Evolutionary conservation across 2,113 vertebrate species (phyloP).

Genomic region (Ceuthmochares aereus): DNA sequence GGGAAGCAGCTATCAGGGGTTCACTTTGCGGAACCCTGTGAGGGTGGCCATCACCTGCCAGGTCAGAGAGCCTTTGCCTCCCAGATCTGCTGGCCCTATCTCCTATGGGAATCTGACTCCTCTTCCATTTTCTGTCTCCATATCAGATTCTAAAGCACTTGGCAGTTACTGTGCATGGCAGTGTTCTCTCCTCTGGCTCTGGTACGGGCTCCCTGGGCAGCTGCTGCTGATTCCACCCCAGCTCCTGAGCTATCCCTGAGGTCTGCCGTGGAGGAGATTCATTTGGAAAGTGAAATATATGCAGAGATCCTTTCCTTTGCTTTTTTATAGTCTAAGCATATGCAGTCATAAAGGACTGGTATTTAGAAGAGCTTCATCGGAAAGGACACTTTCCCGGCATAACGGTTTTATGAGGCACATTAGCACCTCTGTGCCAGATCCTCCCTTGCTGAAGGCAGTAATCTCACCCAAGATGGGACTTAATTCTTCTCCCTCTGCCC

Average conservation of each 20-base stretch:
- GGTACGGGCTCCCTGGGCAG: background rate
- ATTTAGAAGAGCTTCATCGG: background rate
- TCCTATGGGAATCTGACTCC: background rate
- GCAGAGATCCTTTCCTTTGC: background rate
- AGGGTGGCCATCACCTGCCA: background rate
- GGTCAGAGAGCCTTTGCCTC: background rate
- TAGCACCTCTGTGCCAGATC: background rate
- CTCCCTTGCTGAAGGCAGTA: background rate
- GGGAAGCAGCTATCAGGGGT: background rate
- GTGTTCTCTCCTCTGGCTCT: rapidly evolving
- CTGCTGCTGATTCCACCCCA: background rate
- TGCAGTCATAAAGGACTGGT: background rate
- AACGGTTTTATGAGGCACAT: slow-evolving; percentile 8
- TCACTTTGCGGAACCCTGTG: background rate
- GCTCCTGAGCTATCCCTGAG: rapidly evolving
- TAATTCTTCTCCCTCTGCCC: background rate
- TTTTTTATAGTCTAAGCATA: background rate
- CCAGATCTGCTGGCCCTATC: background rate
- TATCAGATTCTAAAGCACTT: background rate
- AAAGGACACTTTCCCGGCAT: background rate
- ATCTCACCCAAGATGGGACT: background rate
- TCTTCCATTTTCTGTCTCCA: background rate
- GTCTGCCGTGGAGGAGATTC: background rate
- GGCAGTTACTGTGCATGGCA: background rate
- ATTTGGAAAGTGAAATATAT: background rate